Base-by-base conservation (phyloP, 2,113 vertebrate genomes). In the Rafetus swinhoei region DNA sequence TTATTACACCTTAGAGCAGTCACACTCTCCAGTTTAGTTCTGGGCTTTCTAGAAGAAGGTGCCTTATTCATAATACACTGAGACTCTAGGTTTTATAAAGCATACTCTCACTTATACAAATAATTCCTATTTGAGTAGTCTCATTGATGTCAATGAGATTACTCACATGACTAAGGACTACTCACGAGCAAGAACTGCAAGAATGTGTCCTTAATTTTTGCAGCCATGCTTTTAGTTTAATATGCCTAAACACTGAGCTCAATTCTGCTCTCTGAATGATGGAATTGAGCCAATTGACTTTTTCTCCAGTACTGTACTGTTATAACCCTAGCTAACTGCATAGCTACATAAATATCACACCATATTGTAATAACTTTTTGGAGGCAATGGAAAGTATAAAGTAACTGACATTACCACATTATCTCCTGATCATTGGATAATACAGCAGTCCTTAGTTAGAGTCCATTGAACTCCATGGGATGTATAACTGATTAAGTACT, bases 31-130 rank as follows among this genome's bases (percentile, higher is more conserved):
- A 24, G 10, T 27, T 57, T 81, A 80, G 27, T 74, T 87, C 60
- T 14, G 0, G 2, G 56, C 27, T 62, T 90, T 56, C 88, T 93
- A 93, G 25, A 56, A n/a, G 60, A 89, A 93, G 29, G 45, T 93
- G 83, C 39, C 82, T 95, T 90, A 53, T 91, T 79, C 14, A n/a
- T 93, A 87, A 94, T 91, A 57, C 87, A 90, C 72, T 86, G n/a
- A 81, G 52, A 96, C 32, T 27, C 94, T 84, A 89, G 57, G 54
- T 62, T 90, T 80, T 3, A 0, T 79, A 84, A 87, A 82, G 27
- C 21, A 79, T 80, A 85, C 72, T 94, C 24, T 88, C 90, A 77
- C 14, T 92, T 82, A 65, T 87, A 84, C 82, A 95, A 91, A 8
- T 90, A 88, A 95, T 89, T 60, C 3, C 19, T 45, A 69, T 92